Evolutionary conservation across 2,113 vertebrate genomes (phyloP).

Genomic region (Hyla sarda): DNA sequence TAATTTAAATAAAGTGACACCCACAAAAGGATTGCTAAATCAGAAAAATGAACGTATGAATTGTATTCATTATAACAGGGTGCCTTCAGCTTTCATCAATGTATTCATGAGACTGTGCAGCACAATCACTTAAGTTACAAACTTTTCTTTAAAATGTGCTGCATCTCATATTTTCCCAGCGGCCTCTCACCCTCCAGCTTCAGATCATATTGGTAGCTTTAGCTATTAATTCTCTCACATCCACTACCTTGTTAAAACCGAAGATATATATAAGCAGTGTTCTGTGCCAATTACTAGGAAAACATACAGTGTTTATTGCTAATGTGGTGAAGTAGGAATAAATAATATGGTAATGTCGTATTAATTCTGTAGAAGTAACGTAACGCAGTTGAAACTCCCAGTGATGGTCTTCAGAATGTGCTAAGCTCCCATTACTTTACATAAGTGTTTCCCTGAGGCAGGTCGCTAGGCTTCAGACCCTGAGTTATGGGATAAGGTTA

Average conservation of each 20-base stretch:
- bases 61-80: neutral
- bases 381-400: neutral
- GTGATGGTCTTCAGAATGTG: slow-evolving; percentile 31
- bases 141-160: slow-evolving; percentile 11
- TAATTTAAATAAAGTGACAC: neutral
- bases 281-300: slow-evolving; percentile 25
- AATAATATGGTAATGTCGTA: slow-evolving; percentile 40
- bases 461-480: slow-evolving; percentile 7
- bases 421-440: slow-evolving; percentile 33
- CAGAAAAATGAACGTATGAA: neutral
- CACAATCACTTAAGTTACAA: neutral
- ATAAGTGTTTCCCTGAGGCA: slow-evolving; percentile 15
- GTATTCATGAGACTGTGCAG: neutral
- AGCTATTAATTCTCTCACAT: slow-evolving; percentile 35
- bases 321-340: slow-evolving; percentile 35
- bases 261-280: slow-evolving; percentile 31
- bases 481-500: slow-evolving; percentile 13
- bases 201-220: neutral
- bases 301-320: slow-evolving; percentile 35
- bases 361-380: slow-evolving; percentile 14
- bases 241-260: slow-evolving; percentile 19
- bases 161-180: slow-evolving; percentile 20
- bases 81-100: slow-evolving; percentile 19
- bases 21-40: neutral
- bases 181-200: slow-evolving; percentile 11